Base-by-base conservation (phyloP, 1,140 invertebrate genomes). In the Campodea augens region DNA sequence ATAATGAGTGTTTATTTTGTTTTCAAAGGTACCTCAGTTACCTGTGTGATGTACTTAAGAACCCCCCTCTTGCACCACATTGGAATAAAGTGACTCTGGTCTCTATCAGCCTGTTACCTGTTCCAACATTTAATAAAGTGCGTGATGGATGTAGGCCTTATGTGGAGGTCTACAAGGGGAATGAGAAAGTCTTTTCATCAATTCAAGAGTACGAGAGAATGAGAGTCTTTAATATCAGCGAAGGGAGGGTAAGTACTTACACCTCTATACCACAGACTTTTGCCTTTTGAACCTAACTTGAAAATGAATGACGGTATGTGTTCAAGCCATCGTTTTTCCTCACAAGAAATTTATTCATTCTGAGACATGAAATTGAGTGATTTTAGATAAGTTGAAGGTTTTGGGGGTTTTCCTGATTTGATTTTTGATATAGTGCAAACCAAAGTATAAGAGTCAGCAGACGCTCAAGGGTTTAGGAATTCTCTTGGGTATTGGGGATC, bases 61-160 rank as follows among this genome's bases (percentile, higher is more conserved):
- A 59, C 41, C 54, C 60, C 18, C 53, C 55, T 2, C 41, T 67
- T 32, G 62, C 73, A 51, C 83, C 85, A 1, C 83, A 90, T 56
- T 77, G 75, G 52, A 76, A 75, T 52, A 78, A 81, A 18, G 66
- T 90, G 12, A 74, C 78, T 7, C 62, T 93, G 25, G 74, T 82
- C 37, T 77, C 77, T 1, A 54, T 92, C 18, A 72, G 75, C 2
- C 72, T 93, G 52, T 73, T 82, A 52, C 89, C 89, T 4, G 77
- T 93, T 29, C 90, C 90, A 15, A 62, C 89, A 2, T 95, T 93
- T 62, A 96, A 87, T 3, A 85, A 88, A 73, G 74, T 83, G 22
- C 80, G 84, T 45, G 91, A 92, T 68, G 91, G 91, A 1, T 93
- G 89, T 58, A 69, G 89, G 48, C 88, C 90, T 12, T 95, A 87